These are phyloP conservation scores for Syngnathus scovelli DNA, from an alignment of 2,113 vertebrate genomes.

Conservation along the genomic window DNA sequence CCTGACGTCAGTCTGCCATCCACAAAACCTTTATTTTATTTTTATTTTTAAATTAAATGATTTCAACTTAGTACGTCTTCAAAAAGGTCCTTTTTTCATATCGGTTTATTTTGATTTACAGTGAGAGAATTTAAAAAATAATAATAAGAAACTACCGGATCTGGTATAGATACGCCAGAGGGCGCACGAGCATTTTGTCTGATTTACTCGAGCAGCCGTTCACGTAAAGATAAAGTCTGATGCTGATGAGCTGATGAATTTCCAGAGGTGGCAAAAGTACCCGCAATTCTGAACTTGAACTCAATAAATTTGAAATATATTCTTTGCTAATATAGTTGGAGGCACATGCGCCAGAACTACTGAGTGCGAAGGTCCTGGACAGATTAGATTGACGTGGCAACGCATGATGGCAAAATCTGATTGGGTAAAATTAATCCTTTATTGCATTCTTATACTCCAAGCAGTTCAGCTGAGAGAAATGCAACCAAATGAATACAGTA, in stretches of 20 bases:
- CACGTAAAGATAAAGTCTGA: background rate
- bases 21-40: background rate
- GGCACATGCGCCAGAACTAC: too few relatives aligned
- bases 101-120: background rate
- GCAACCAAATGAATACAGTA: too few relatives aligned
- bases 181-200: slow-evolving; percentile 23
- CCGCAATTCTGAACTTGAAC: too few relatives aligned
- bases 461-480: too few relatives aligned
- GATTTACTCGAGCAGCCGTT: background rate
- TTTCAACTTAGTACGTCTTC: background rate
- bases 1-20: slow-evolving; percentile 39
- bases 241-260: background rate
- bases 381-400: too few relatives aligned
- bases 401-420: too few relatives aligned
- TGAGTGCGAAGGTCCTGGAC: too few relatives aligned
- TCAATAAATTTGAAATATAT: background rate
- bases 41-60: background rate
- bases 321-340: too few relatives aligned
- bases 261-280: background rate
- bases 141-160: background rate
- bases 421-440: too few relatives aligned
- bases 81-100: background rate
- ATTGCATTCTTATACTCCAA: too few relatives aligned
- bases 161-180: slow-evolving; percentile 26
- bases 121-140: background rate